Evolutionary conservation across 2,888 invertebrate genomes (phyloP).

Genomic region (Acrobasis repandana): DNA sequence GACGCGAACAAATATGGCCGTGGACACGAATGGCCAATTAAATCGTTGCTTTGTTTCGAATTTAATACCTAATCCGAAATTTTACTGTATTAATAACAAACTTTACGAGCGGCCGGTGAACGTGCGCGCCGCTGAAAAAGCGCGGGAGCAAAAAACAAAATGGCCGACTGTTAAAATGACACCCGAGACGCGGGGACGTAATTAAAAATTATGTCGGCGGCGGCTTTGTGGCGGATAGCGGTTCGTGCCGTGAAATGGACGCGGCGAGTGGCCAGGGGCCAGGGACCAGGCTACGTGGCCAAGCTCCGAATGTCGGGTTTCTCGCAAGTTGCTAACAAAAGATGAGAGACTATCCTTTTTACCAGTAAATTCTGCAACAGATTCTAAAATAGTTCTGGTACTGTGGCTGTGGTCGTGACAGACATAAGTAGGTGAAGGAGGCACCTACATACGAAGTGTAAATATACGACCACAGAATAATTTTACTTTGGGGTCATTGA

Average conservation of each 20-base stretch:
- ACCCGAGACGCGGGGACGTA: constrained; percentile 50
- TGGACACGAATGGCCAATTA: constrained; percentile 73
- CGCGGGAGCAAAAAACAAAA: constrained; percentile 66
- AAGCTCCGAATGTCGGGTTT: constrained; percentile 10
- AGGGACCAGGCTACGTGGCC: too few species aligned
- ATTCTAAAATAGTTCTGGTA: too few species aligned
- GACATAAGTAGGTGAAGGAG: too few species aligned
- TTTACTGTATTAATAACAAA: constrained; percentile 79
- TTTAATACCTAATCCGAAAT: constrained; percentile 79
- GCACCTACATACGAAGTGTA: too few species aligned
- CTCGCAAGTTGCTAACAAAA: neutral
- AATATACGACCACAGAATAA: too few species aligned
- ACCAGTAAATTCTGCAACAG: too few species aligned
- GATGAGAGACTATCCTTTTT: neutral
- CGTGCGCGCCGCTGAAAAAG: constrained; percentile 52
- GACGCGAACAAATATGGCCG: constrained; percentile 33
- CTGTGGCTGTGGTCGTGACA: too few species aligned
- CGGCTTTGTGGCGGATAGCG: constrained; percentile 34
- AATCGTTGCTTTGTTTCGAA: constrained; percentile 78
- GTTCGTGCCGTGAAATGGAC: constrained; percentile 20
- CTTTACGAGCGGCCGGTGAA: constrained; percentile 59
- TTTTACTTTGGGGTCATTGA: too few species aligned
- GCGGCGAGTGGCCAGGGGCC: neutral
- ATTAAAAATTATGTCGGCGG: constrained; percentile 37
- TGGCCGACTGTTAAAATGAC: constrained; percentile 57